Evolutionary conservation across 2,888 invertebrate species (phyloP).

Genomic region (Plagodis dolabraria): DNA sequence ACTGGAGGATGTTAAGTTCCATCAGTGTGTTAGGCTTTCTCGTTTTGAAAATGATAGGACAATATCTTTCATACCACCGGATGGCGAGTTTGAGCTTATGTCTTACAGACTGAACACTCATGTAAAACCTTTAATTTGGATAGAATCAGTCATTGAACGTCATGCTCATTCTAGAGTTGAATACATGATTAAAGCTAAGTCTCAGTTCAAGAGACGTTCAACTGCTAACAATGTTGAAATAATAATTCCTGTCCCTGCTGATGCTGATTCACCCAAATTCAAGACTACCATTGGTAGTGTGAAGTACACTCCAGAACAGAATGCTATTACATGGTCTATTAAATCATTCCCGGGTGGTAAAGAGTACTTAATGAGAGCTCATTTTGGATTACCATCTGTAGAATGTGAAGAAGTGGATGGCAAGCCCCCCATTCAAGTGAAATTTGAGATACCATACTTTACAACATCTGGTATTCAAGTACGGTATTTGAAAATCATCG

Average conservation of each 20-base stretch:
- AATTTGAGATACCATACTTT: slow-evolving; percentile 99
- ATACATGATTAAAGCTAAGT: slow-evolving; percentile 99
- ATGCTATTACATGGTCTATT: slow-evolving; percentile 98
- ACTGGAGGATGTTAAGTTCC: slow-evolving; percentile 99
- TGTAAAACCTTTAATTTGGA: slow-evolving; percentile 99
- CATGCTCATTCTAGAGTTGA: slow-evolving; percentile 99
- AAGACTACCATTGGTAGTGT: slow-evolving; percentile 98
- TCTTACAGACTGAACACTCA: slow-evolving; percentile 98
- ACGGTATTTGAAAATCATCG: slow-evolving; percentile 98
- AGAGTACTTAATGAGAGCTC: slow-evolving; percentile 98
- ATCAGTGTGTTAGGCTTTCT: slow-evolving; percentile 98
- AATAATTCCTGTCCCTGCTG: slow-evolving; percentile 97
- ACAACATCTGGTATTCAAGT: slow-evolving; percentile 99
- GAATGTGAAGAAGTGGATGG: slow-evolving; percentile 97
- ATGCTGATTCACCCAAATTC: slow-evolving; percentile 99
- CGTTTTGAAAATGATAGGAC: slow-evolving; percentile 99
- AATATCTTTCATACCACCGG: slow-evolving; percentile 99
- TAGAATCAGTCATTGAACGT: slow-evolving; percentile 98
- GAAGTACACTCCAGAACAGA: slow-evolving; percentile 98
- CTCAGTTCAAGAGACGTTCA: slow-evolving; percentile 98
- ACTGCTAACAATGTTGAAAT: slow-evolving; percentile 99
- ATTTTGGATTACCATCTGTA: slow-evolving; percentile 98
- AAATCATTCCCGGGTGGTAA: slow-evolving; percentile 99
- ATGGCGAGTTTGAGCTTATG: slow-evolving; percentile 99
- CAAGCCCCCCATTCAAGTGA: slow-evolving; percentile 98